Evolutionary conservation across 2,797 vertebrate species (phyloP), one percentile per base, ranked within the genome.

Genomic region (Hemibagrus guttatus): DNA sequence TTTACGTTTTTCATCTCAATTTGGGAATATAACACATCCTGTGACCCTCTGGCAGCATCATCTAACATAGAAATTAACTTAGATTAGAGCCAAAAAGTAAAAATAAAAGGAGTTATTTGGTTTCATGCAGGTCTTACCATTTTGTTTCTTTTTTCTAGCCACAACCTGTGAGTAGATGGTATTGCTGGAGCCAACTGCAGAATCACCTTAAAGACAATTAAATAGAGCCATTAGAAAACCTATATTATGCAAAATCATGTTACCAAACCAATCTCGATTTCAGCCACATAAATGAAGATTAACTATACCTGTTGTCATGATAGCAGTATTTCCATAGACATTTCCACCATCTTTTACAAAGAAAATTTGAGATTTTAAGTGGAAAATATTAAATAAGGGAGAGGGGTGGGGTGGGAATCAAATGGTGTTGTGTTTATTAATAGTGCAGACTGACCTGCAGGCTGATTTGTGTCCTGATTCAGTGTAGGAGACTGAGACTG

Each of bases 401-500:
- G 4, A 58, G 9, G 46, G 31, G 0, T 79, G 6, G 39, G 35
- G 23, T 58, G 6, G 39, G 35, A 26, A 42, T 63, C 6, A 81
- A 63, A 14, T 16, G 4, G 21, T 59, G 54, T 0, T 21, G 23
- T 64, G 16, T 17, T 35, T 58, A 23, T 12, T 83, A 83, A 31
- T 83, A 83, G 28, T 83, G 11, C 9, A 35, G 19, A 83, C 81
- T 35, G 49, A 83, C 64, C 81, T 83, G 64, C 11, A 54, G 9
- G 17, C 64, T 69, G 81, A 54, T 5, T 49, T 26, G 26, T 81
- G 39, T 64, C 61, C 80, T 66, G 42, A 81, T 64, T 64, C 17
- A 28, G 14, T 64, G 80, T 7, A 69, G 28, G 59, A 81, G 35
- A 1, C 39, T 66, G 61, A 49, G 28, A 68, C 54, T 68, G 46